A percentile compares a stretch with the other conserved stretches of the same genome.
These are phyloP conservation scores for Erebia aethiops DNA, from an alignment of 2,888 invertebrate genomes.

Conservation along the genomic window DNA sequence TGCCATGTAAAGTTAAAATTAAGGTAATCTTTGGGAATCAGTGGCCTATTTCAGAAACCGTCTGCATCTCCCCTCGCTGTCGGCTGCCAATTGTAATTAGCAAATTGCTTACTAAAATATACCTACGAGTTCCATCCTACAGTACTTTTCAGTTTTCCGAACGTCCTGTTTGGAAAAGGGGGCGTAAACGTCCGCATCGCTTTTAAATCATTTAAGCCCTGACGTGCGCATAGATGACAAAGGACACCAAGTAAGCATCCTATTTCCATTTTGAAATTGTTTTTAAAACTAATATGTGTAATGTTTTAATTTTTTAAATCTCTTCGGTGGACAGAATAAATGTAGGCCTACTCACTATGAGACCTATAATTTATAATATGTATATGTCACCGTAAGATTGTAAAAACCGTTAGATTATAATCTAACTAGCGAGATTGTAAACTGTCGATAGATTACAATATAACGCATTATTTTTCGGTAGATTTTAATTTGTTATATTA, in stretches of 20 bases:
- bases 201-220: slow-evolving; percentile 14
- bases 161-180: slow-evolving; percentile 19
- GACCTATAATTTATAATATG: no score
- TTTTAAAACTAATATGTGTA: neutral
- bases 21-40: slow-evolving; percentile 35
- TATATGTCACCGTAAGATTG: no score
- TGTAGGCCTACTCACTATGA: no score
- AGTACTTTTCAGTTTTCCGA: slow-evolving; percentile 34
- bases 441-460: no score
- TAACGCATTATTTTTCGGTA: no score
- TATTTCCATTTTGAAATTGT: neutral
- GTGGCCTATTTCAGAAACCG: slow-evolving; percentile 39
- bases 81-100: slow-evolving; percentile 54
- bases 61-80: slow-evolving; percentile 42
- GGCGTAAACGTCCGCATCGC: slow-evolving; percentile 10
- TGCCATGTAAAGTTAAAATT: neutral
- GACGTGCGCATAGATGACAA: neutral
- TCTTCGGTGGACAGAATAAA: no score
- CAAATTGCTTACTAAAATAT: slow-evolving; percentile 49
- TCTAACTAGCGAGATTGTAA: no score
- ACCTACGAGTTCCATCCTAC: slow-evolving; percentile 35
- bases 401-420: no score
- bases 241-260: neutral
- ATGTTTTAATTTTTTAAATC: no score
- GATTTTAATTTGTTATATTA: no score